These are phyloP conservation scores for Xylocopa sonorina DNA, from an alignment of 1,140 invertebrate species.

Conservation along the genomic window DNA sequence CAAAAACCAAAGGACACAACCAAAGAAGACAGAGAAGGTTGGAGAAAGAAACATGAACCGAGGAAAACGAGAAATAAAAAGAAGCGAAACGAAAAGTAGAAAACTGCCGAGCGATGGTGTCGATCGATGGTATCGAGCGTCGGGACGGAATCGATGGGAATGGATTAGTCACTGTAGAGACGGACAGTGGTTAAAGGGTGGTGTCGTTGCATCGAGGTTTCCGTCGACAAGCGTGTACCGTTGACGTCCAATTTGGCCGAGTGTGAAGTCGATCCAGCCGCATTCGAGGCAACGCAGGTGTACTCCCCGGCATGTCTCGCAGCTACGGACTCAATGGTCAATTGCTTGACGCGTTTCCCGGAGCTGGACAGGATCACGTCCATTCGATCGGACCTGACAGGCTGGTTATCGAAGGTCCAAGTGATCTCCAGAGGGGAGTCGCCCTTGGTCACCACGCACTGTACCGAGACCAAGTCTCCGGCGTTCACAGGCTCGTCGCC, in stretches of 20 bases:
- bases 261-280: constrained; percentile 86
- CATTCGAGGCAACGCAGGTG: constrained; percentile 90
- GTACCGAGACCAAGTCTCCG: constrained; percentile 87
- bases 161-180: background rate
- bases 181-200: background rate
- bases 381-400: constrained; percentile 70
- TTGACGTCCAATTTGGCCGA: constrained; percentile 88
- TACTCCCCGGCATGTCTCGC: constrained; percentile 89
- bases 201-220: background rate
- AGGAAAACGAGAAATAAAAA: constrained; percentile 1
- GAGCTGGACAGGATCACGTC: constrained; percentile 80
- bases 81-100: background rate
- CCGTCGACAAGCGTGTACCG: constrained; percentile 83
- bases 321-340: constrained; percentile 89
- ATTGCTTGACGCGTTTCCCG: constrained; percentile 82
- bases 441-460: constrained; percentile 87
- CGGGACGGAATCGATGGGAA: background rate
- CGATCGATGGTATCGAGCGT: no score
- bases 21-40: no score
- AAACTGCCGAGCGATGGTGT: background rate
- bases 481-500: constrained; percentile 87
- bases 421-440: constrained; percentile 86
- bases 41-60: background rate
- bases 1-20: background rate
- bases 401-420: constrained; percentile 84